Conservation (phyloP, 2,888 invertebrate species). For the Callyntrura guangdongensis region DNA sequence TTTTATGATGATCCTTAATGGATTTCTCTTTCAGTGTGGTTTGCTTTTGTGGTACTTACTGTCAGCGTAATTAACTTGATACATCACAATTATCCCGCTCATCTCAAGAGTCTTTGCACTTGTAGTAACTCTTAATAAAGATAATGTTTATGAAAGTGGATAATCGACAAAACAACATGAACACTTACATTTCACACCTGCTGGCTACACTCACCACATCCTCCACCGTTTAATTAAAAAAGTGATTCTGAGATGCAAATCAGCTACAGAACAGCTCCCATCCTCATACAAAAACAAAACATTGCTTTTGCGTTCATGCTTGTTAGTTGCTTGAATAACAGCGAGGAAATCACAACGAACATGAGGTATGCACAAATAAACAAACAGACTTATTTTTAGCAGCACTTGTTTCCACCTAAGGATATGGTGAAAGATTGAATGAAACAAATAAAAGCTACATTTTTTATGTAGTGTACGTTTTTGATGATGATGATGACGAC, state of each 20-base stretch:
- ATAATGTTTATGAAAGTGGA: neutral
- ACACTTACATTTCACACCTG: too few species aligned
- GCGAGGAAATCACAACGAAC: neutral
- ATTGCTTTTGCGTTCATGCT: too few species aligned
- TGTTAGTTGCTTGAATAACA: neutral
- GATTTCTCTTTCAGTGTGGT: neutral
- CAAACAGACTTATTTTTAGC: neutral
- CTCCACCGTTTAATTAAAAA: too few species aligned
- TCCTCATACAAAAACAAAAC: too few species aligned
- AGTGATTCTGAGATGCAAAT: neutral
- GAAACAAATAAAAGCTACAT: slow-evolving; percentile 4
- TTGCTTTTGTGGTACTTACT: neutral
- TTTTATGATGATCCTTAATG: too few species aligned
- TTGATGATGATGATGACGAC: slow-evolving; percentile 12
- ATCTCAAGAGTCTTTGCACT: neutral
- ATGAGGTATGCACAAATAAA: neutral
- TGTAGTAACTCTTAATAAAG: neutral
- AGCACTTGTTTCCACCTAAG: neutral
- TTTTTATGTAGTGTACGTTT: neutral
- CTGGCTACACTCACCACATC: too few species aligned
- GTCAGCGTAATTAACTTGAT: neutral
- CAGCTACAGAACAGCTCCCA: neutral
- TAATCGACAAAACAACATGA: too few species aligned
- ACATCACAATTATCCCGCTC: slow-evolving; percentile 32
- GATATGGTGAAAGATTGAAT: neutral